Conservation (phyloP, 2,113 vertebrate genomes). For the Dipodomys ordii region DNA sequence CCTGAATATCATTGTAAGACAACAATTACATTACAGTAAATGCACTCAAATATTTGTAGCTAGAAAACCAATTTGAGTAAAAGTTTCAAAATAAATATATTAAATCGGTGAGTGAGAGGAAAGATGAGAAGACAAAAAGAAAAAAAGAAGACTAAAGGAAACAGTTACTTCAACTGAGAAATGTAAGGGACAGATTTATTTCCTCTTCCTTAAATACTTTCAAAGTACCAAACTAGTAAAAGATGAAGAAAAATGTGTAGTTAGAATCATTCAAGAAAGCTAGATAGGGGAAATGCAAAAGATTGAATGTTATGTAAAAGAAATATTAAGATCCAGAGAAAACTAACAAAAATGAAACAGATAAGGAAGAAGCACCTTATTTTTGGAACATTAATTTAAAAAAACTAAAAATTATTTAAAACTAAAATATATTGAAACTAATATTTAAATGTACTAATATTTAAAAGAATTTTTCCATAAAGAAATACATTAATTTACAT, state of each 20-base stretch:
- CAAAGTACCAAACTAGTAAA: background rate
- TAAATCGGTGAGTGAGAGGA: background rate
- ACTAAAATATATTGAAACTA: no score
- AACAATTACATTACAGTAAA: background rate
- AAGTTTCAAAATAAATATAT: background rate
- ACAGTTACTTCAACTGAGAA: background rate
- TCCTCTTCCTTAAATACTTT: background rate
- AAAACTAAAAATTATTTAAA: no score
- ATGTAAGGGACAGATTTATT: background rate
- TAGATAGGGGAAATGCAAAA: background rate
- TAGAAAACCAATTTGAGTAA: background rate
- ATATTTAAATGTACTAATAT: background rate
- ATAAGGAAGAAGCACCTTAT: background rate
- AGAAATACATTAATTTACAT: background rate
- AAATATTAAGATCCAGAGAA: background rate
- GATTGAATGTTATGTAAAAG: background rate
- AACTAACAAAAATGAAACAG: background rate
- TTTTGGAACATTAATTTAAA: no score
- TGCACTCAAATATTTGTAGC: background rate
- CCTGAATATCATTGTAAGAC: background rate
- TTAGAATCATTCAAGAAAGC: background rate
- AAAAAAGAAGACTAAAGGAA: rapidly evolving
- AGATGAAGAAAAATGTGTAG: background rate
- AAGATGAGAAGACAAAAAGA: background rate
- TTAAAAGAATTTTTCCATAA: background rate